Base-by-base conservation (phyloP, 2,797 vertebrate species). In the Micrastur ruficollis region DNA sequence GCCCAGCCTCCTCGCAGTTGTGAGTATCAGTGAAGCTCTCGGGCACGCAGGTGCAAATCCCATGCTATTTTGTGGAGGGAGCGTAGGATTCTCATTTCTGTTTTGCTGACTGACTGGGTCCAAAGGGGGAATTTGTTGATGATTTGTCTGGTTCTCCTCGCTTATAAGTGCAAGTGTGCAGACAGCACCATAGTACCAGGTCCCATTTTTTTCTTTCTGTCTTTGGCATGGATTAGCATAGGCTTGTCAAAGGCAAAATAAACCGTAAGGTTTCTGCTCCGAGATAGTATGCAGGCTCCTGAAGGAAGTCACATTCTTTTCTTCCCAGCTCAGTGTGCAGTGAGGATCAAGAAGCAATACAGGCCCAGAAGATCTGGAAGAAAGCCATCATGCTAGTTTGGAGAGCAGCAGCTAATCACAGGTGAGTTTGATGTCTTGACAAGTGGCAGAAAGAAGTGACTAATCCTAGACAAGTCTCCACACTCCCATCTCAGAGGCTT, bases 321-420 rank as follows among this genome's bases (percentile, higher is more conserved):
- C 81, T 93, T 95, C 92, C 90, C 92, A 99, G 99, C 94, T 99
- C 99, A 76, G 98, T 99, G 93, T 99, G 99, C 98, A 99, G 99
- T 90, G 99, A 99, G 96, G 99, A 99, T 97, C 99, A 99, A 96
- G 99, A 99, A 96, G 99, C 99, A 5, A 99, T 99, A 95, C 99
- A 99, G 97, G 99, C 99, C 90, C 99, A 99, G 97, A 99, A 99
- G 98, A 99, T 99, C 95, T 99, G 99, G 99, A 99, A 99, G 97
- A 99, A 99, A 98, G 99, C 99, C 86, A 99, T 99, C 93, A 99
- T 99, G 99, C 98, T 99, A 92, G 99, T 99, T 91, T 99, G 99
- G 99, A 99, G 99, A 96, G 99, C 99, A 71, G 99, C 99, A 83
- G 99, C 99, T 96, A 99, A 99, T 98, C 99, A 99, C 98, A 99